Percentiles rank a stretch among this genome's conserved stretches.
Conservation (phyloP, 2,888 invertebrate species). For the Graphium colonna region DNA sequence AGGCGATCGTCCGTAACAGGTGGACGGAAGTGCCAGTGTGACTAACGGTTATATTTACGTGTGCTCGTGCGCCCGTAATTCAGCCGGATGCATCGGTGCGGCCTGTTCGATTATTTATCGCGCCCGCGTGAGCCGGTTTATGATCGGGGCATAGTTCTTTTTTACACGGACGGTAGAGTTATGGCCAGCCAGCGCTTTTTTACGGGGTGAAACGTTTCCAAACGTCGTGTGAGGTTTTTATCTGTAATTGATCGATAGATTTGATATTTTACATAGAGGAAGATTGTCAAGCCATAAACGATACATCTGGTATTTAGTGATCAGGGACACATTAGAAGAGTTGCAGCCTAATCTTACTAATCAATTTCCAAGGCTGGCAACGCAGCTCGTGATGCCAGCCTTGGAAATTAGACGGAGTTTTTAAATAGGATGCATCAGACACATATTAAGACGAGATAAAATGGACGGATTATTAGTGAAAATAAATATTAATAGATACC, state of each 20-base stretch:
- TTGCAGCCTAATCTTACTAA: too few relatives aligned
- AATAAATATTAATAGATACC: too few relatives aligned
- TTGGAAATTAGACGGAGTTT: too few relatives aligned
- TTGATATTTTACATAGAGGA: too few relatives aligned
- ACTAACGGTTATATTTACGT: constrained; percentile 68
- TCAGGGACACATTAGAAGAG: too few relatives aligned
- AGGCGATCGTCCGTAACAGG: constrained; percentile 65
- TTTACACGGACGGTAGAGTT: neutral
- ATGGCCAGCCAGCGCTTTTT: constrained; percentile 5
- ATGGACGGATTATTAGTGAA: too few relatives aligned
- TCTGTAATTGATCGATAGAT: constrained; percentile 13
- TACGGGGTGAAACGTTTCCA: constrained; percentile 1
- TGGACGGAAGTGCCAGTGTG: constrained; percentile 59
- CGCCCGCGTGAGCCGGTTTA: constrained; percentile 17
- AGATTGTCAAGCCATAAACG: too few relatives aligned
- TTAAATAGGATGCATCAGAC: too few relatives aligned
- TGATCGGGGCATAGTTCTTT: constrained; percentile 16
- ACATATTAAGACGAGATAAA: too few relatives aligned
- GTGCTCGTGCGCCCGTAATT: constrained; percentile 45
- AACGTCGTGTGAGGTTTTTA: constrained; percentile 6
- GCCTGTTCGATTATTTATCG: constrained; percentile 38
- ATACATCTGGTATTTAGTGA: too few relatives aligned
- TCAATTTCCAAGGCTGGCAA: too few relatives aligned
- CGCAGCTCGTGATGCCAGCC: too few relatives aligned
- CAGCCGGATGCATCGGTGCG: constrained; percentile 41